Evolutionary conservation across 2,888 invertebrate genomes (phyloP).

Genomic region (Agriotes lineatus): DNA sequence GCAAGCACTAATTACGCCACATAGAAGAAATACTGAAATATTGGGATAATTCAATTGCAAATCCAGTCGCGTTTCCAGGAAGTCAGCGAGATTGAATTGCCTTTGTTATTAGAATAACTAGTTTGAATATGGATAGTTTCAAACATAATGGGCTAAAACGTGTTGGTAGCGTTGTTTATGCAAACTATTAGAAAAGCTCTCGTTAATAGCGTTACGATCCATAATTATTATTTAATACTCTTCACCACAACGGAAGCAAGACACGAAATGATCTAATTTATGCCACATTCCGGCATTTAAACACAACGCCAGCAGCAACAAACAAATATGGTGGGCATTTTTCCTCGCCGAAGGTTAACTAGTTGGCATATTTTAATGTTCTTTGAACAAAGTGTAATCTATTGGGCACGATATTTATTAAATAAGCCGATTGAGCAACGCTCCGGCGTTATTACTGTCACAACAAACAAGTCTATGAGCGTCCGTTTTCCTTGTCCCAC

Average conservation of each 20-base stretch:
- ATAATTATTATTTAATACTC: not conserved
- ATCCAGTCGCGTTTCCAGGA: not conserved
- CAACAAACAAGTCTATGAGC: too few species aligned
- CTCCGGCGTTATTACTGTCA: constrained; percentile 13
- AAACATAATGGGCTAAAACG: not conserved
- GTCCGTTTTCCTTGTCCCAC: too few species aligned
- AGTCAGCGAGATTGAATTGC: not conserved
- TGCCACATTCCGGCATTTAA: not conserved
- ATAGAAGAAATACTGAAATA: too few species aligned
- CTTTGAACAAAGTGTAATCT: constrained; percentile 1
- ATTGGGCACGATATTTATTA: constrained; percentile 8
- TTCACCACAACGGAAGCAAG: not conserved
- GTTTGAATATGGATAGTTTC: constrained; percentile 3
- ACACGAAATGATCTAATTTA: not conserved
- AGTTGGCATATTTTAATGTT: not conserved
- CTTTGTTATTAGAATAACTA: not conserved
- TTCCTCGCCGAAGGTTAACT: constrained; percentile 20
- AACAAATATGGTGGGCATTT: not conserved
- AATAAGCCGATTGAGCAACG: constrained; percentile 25
- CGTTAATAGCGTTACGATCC: too few species aligned
- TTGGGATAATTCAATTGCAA: too few species aligned
- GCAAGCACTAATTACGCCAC: too few species aligned
- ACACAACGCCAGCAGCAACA: not conserved
- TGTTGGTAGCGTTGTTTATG: not conserved
- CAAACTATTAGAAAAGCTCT: too few species aligned